Evolutionary conservation across 2,113 vertebrate genomes (phyloP).

Genomic region (Dascyllus trimaculatus): DNA sequence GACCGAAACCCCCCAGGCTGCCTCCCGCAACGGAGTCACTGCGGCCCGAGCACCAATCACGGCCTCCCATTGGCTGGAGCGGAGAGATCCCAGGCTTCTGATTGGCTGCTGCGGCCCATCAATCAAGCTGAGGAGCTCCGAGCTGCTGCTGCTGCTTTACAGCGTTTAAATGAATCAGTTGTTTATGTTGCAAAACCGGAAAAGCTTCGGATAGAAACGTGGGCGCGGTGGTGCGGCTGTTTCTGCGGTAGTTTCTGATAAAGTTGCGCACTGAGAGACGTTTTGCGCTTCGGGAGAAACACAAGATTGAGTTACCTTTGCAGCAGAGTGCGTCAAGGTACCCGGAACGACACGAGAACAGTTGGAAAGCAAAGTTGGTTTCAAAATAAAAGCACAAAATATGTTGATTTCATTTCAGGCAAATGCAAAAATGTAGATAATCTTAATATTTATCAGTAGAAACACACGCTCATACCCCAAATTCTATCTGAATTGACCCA

Average conservation of each 20-base stretch:
- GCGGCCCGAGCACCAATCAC: slow-evolving; percentile 50
- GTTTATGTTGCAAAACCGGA: neutral
- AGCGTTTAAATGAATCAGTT: slow-evolving; percentile 16
- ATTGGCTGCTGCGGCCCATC: slow-evolving; percentile 69
- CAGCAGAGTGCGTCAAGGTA: slow-evolving; percentile 13
- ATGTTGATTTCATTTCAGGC: neutral
- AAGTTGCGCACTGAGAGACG: neutral
- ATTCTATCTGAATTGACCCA: too few relatives aligned
- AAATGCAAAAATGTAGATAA: too few relatives aligned
- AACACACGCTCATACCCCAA: too few relatives aligned
- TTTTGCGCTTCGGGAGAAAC: neutral
- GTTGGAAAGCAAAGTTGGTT: neutral
- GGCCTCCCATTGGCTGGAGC: slow-evolving; percentile 48
- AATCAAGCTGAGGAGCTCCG: slow-evolving; percentile 52
- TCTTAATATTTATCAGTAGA: too few relatives aligned
- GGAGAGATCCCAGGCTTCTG: neutral
- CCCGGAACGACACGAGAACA: neutral
- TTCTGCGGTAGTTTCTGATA: neutral
- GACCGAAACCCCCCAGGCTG: slow-evolving; percentile 24
- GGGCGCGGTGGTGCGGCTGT: rapidly evolving
- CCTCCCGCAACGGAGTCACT: slow-evolving; percentile 70
- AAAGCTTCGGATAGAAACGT: rapidly evolving
- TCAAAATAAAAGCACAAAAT: slow-evolving; percentile 54
- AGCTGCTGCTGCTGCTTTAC: neutral
- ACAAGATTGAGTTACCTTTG: slow-evolving; percentile 37